A percentile compares a stretch with the other conserved stretches of the same genome.
phyloP scores from a whole-genome alignment of 2,113 vertebrate species.

The Brachionichthys hirsutus region DNA sequence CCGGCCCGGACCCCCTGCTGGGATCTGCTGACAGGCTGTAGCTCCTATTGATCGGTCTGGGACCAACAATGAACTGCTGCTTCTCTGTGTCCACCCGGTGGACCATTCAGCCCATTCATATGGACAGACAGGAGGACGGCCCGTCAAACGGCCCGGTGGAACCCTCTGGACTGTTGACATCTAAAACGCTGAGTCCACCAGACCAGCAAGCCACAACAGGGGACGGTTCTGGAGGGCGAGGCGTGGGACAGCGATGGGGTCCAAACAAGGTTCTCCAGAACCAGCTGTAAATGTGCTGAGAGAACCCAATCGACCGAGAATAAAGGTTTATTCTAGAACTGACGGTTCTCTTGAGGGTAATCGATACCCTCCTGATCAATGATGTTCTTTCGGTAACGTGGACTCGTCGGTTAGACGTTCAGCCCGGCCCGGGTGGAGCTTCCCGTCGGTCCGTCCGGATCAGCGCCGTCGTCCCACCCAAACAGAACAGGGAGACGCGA shows the following conservation, averaged over 20 bases:
- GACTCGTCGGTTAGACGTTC: no score
- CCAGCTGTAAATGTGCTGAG: no score
- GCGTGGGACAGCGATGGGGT: no score
- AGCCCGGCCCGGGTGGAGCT: no score
- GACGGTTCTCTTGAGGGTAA: no score
- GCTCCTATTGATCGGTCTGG: constrained; percentile 60
- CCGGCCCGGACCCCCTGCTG: no score
- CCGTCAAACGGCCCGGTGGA: not conserved
- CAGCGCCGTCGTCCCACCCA: constrained; percentile 9
- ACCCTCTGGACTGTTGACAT: constrained; percentile 2
- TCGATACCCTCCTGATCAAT: no score
- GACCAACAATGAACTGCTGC: constrained; percentile 75
- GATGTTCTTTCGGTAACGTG: no score
- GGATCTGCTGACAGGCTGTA: constrained; percentile 69
- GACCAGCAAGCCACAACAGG: constrained; percentile 56
- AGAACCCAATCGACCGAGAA: no score
- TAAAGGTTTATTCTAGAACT: no score
- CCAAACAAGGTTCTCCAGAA: no score
- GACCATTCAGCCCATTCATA: constrained; percentile 53
- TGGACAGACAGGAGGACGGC: constrained; percentile 15
- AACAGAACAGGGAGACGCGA: constrained; percentile 10
- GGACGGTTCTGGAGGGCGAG: constrained; percentile 61
- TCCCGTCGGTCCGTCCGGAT: no score
- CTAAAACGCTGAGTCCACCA: constrained; percentile 58
- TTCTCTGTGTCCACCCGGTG: constrained; percentile 41